These are phyloP conservation scores for Tetragonula clypearis DNA, from an alignment of 1,140 invertebrate species.

Conservation along the genomic window DNA sequence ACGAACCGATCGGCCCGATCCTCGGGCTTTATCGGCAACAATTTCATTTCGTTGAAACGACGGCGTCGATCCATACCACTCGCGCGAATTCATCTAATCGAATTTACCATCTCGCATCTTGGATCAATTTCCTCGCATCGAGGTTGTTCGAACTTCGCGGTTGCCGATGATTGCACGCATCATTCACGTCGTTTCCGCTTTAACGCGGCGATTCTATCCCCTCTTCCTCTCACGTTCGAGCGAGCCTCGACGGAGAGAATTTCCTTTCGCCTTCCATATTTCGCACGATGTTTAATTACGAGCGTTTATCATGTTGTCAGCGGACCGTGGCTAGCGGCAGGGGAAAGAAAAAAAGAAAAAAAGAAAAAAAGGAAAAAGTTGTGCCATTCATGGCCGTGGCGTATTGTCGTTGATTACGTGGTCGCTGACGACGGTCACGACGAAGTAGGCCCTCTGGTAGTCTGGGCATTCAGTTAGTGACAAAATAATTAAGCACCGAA, in stretches of 20 bases:
- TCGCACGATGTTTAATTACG: slow-evolving; percentile 36
- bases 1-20: neutral
- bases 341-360: neutral
- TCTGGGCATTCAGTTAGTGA: slow-evolving; percentile 40
- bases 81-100: slow-evolving; percentile 12
- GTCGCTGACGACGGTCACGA: neutral
- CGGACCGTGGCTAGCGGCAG: neutral
- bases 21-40: neutral
- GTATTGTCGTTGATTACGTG: slow-evolving; percentile 35
- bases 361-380: neutral
- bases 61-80: neutral
- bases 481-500: slow-evolving; percentile 59
- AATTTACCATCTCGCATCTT: slow-evolving; percentile 8
- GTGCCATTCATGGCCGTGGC: neutral
- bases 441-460: neutral
- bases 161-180: slow-evolving; percentile 36
- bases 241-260: neutral
- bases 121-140: slow-evolving; percentile 1
- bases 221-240: too few species aligned
- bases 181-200: slow-evolving; percentile 27
- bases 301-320: slow-evolving; percentile 37
- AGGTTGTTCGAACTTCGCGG: neutral
- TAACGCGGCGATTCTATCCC: neutral
- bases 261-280: slow-evolving; percentile 15
- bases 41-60: slow-evolving; percentile 34